phyloP scores from a whole-genome alignment of 2,797 vertebrate species.

The Pangasius macronema region DNA sequence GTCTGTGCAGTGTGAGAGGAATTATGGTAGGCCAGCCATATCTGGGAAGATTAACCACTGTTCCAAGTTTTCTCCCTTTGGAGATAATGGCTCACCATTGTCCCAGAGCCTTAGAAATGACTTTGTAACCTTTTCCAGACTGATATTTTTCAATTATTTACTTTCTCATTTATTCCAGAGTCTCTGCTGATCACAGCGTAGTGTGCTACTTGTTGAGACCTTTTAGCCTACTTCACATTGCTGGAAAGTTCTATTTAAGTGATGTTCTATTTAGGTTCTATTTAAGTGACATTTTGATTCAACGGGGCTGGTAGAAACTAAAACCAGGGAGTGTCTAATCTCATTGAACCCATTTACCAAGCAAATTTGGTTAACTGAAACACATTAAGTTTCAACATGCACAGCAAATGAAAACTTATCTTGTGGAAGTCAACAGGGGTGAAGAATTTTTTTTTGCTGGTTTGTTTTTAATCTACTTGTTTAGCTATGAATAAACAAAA shows the following conservation, averaged over 20 bases:
- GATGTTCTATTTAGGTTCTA: background rate
- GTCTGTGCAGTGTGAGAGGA: background rate
- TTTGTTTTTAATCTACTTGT: too few species aligned
- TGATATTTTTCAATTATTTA: background rate
- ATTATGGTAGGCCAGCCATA: background rate
- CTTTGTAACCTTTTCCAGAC: background rate
- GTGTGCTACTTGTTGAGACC: background rate
- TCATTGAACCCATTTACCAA: background rate
- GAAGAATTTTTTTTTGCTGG: background rate
- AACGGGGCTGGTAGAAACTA: background rate
- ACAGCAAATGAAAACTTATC: background rate
- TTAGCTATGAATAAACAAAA: background rate
- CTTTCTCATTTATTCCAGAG: background rate
- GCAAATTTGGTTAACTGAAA: background rate
- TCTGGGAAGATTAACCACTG: background rate
- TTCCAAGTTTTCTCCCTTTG: background rate
- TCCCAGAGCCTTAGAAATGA: background rate
- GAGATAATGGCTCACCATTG: background rate
- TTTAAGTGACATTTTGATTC: background rate
- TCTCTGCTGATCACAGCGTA: background rate
- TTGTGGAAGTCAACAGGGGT: background rate
- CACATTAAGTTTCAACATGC: background rate
- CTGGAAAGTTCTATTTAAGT: background rate
- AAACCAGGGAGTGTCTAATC: background rate
- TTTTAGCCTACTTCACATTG: background rate